Percentiles rank a stretch among this genome's conserved stretches.
Conservation (phyloP, 2,113 vertebrate genomes). For the Strigops habroptila region DNA sequence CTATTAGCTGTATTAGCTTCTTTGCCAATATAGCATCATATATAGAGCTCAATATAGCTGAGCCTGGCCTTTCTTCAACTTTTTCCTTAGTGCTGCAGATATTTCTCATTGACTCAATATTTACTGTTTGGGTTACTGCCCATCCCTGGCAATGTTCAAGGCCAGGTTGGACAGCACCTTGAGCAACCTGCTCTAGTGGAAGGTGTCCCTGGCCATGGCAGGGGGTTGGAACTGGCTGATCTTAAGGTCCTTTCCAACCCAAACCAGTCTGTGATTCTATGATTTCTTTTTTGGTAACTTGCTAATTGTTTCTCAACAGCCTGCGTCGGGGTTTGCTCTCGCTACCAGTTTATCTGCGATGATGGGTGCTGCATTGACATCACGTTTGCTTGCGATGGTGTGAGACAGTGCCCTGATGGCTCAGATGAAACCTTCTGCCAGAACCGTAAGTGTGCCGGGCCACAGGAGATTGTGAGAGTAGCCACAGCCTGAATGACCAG, state of each 20-base stretch:
- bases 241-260: neutral
- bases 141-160: neutral
- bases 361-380: conserved; percentile 95
- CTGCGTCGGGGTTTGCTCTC: conserved; percentile 83
- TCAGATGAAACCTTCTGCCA: conserved; percentile 95
- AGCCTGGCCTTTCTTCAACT: neutral
- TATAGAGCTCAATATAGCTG: neutral
- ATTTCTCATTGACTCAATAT: neutral
- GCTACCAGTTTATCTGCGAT: conserved; percentile 93
- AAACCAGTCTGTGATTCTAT: neutral
- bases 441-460: conserved; percentile 73
- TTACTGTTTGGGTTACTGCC: neutral
- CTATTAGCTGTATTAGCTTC: neutral
- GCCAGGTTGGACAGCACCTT: neutral
- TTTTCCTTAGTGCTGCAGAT: neutral
- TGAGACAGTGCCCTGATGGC: conserved; percentile 88
- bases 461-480: neutral
- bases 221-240: neutral
- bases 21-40: neutral
- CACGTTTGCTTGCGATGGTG: conserved; percentile 88
- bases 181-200: neutral
- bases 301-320: conserved; percentile 68
- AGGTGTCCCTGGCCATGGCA: neutral
- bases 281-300: conserved; percentile 8
- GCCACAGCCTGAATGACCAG: neutral